These are phyloP conservation scores for Mustela lutreola DNA, from an alignment of 2,113 vertebrate genomes.

Conservation along the genomic window DNA sequence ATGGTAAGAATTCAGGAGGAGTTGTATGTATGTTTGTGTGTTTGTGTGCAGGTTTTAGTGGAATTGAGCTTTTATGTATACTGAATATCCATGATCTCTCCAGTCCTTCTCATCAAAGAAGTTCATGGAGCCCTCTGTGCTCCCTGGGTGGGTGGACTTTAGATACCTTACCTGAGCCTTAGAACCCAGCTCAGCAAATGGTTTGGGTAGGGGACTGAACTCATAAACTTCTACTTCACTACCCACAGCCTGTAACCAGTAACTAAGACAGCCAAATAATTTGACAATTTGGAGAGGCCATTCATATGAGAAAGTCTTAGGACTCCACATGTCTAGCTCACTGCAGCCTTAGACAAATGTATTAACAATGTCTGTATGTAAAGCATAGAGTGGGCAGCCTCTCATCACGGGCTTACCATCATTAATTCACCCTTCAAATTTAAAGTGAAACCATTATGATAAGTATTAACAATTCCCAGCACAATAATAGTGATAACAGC, in stretches of 20 bases:
- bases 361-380: not conserved
- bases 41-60: not conserved
- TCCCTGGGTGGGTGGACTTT: not conserved
- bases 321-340: not conserved
- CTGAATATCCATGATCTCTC: not conserved
- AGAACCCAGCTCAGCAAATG: not conserved
- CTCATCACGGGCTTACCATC: constrained; percentile 35
- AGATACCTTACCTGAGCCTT: not conserved
- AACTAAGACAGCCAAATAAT: not conserved
- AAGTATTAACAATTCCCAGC: constrained; percentile 58
- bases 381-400: constrained; percentile 7
- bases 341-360: constrained; percentile 12
- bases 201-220: not conserved
- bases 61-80: not conserved
- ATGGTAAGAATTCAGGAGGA: not conserved
- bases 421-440: constrained; percentile 61
- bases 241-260: not conserved
- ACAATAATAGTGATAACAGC: constrained; percentile 51
- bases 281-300: not conserved
- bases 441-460: constrained; percentile 43
- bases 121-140: not conserved
- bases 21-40: not conserved
- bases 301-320: constrained; percentile 39
- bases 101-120: not conserved
- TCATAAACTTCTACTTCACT: not conserved